These are phyloP conservation scores for Heptranchias perlo DNA, from an alignment of 2,113 vertebrate species.

Conservation along the genomic window DNA sequence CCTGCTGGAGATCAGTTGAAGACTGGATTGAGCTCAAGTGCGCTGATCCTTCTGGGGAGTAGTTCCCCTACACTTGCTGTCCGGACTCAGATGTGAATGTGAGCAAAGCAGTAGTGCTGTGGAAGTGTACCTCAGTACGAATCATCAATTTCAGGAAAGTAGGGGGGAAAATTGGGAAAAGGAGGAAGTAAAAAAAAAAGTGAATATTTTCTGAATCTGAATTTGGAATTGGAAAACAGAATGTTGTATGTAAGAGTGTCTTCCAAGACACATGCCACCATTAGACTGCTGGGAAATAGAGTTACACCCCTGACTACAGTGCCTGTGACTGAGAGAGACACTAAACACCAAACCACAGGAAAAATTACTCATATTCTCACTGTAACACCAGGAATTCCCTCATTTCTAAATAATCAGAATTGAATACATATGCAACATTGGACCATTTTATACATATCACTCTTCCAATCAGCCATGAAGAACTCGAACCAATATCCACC, in stretches of 20 bases:
- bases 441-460: not conserved
- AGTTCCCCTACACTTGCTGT: not conserved
- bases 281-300: not conserved
- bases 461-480: not conserved
- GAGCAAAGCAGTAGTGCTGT: not conserved
- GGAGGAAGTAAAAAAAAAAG: not conserved
- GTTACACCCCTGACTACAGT: not conserved
- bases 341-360: not conserved
- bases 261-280: not conserved
- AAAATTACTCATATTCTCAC: not conserved
- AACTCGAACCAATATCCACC: not conserved
- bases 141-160: not conserved
- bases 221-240: not conserved
- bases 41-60: not conserved
- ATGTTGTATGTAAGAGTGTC: too few relatives aligned
- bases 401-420: not conserved
- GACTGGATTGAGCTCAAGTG: not conserved
- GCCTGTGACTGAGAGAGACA: not conserved
- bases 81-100: not conserved
- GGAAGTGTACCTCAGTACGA: not conserved
- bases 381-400: not conserved
- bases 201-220: not conserved
- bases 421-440: not conserved
- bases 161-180: not conserved
- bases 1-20: not conserved